These are phyloP conservation scores for Echinops telfairi DNA, from an alignment of 2,113 vertebrate species.

Conservation along the genomic window DNA sequence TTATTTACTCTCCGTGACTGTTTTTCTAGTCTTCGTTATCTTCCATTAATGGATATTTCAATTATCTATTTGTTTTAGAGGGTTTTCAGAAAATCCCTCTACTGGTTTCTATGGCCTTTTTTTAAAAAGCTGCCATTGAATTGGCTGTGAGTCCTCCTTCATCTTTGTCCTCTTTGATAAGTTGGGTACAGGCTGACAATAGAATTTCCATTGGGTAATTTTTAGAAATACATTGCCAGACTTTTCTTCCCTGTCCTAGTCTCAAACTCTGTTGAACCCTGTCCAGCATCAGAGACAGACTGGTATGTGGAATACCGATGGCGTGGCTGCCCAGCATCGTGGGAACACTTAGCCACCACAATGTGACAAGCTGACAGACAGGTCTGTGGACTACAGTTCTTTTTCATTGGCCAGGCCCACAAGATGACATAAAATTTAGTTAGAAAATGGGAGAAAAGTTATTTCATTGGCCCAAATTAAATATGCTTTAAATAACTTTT, in stretches of 20 bases:
- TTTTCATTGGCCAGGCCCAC: background rate
- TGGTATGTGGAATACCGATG: background rate
- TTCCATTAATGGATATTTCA: background rate
- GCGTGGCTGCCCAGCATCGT: background rate
- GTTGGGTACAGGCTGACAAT: background rate
- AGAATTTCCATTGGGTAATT: background rate
- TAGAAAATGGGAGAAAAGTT: constrained; percentile 3
- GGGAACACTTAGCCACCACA: background rate
- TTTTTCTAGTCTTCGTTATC: background rate
- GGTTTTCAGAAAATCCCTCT: background rate
- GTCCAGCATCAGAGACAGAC: background rate
- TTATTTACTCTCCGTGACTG: background rate
- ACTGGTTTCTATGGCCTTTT: background rate
- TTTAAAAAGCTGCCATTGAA: background rate
- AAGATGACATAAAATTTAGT: background rate
- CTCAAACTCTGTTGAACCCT: background rate
- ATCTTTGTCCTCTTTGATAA: background rate
- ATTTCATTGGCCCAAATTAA: background rate
- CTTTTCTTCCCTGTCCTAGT: background rate
- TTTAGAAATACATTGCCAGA: background rate
- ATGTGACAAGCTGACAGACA: background rate
- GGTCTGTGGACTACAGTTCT: background rate
- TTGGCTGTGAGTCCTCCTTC: background rate
- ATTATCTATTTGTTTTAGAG: background rate
- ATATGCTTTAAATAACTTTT: background rate